Percentiles rank a stretch among this genome's conserved stretches.
Conservation (phyloP, 2,113 vertebrate species). For the Ptilonorhynchus violaceus region DNA sequence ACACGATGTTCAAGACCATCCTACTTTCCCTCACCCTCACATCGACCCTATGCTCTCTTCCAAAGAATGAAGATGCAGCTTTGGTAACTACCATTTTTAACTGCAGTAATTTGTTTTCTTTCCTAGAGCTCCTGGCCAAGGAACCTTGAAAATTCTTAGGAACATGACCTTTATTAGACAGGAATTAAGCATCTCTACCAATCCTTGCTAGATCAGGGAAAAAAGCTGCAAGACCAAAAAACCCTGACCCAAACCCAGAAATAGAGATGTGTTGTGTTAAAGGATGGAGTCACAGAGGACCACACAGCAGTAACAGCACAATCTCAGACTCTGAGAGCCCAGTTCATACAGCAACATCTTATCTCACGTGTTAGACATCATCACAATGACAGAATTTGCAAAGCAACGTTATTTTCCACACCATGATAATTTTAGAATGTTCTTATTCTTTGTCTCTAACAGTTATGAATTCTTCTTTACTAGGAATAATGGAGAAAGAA, state of each 20-base stretch:
- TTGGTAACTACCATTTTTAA: neutral
- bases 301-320: rapidly evolving
- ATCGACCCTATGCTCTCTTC: neutral
- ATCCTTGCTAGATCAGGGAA: neutral
- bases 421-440: neutral
- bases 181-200: neutral
- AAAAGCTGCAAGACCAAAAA: neutral
- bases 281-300: neutral
- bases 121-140: neutral
- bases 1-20: neutral
- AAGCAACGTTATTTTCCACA: neutral
- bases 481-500: neutral
- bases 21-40: neutral
- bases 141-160: neutral
- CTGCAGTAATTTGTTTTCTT: neutral
- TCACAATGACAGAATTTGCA: neutral
- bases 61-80: neutral
- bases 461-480: neutral
- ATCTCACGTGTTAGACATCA: neutral
- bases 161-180: neutral
- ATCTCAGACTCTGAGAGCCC: neutral
- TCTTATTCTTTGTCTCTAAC: neutral
- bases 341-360: neutral
- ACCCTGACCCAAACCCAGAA: neutral
- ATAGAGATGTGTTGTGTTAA: neutral